A percentile compares a stretch with the other conserved stretches of the same genome.
Conservation (phyloP, 2,797 vertebrate species). For the Anniella stebbinsi region DNA sequence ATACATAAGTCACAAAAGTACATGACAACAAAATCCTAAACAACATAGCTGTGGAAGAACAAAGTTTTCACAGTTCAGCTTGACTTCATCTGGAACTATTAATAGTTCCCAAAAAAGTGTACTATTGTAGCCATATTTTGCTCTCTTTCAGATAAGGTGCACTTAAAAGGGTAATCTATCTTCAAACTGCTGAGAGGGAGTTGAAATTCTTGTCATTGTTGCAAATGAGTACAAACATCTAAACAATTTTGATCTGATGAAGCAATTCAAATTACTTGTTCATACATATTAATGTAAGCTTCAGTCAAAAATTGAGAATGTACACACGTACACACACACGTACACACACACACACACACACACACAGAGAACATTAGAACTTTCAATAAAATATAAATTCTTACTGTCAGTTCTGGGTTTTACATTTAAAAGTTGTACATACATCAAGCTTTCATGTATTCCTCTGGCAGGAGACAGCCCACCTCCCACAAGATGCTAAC, state of each 20-base stretch:
- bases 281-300: background rate
- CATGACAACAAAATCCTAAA: constrained; percentile 77
- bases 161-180: constrained; percentile 63
- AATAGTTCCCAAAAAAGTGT: constrained; percentile 66
- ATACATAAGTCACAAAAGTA: constrained; percentile 83
- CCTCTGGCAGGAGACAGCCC: constrained; percentile 67
- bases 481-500: constrained; percentile 59
- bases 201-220: constrained; percentile 30
- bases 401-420: constrained; percentile 60
- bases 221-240: constrained; percentile 54
- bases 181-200: constrained; percentile 41
- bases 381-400: constrained; percentile 49
- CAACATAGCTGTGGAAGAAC: constrained; percentile 76
- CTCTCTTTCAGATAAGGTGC: constrained; percentile 68
- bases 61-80: constrained; percentile 82
- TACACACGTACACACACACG: background rate
- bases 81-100: constrained; percentile 72
- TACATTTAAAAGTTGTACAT: constrained; percentile 71
- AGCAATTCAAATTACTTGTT: constrained; percentile 23
- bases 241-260: constrained; percentile 45
- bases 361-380: constrained; percentile 57
- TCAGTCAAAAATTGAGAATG: constrained; percentile 19
- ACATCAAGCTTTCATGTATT: constrained; percentile 79
- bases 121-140: constrained; percentile 61
- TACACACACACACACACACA: constrained; percentile 39